Percentiles rank a stretch among this genome's conserved stretches.
Conservation (phyloP, 2,888 invertebrate species). For the Drosophila imparisetae region DNA sequence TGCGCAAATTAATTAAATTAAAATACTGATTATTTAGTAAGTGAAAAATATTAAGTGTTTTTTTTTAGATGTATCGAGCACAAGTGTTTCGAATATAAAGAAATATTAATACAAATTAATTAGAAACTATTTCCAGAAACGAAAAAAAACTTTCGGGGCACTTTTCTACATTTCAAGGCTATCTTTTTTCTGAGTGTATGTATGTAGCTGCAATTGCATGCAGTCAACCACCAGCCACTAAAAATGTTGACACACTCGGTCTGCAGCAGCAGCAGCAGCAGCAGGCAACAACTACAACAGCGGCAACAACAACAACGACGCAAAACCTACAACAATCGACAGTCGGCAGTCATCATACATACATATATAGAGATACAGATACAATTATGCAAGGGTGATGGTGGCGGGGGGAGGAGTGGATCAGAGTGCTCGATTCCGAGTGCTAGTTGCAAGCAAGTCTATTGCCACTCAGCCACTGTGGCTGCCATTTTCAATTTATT, state of each 20-base stretch:
- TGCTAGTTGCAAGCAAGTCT: slow-evolving; percentile 47
- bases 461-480: slow-evolving; percentile 47
- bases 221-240: slow-evolving; percentile 77
- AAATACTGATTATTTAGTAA: not conserved
- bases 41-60: not conserved
- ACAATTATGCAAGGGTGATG: slow-evolving; percentile 27
- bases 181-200: not conserved
- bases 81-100: not conserved
- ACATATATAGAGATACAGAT: slow-evolving; percentile 32
- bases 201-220: slow-evolving; percentile 59
- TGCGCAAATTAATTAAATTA: not conserved
- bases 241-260: slow-evolving; percentile 77
- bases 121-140: not conserved
- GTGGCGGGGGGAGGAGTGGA: not conserved
- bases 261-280: slow-evolving; percentile 31
- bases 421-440: slow-evolving; percentile 21
- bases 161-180: not conserved
- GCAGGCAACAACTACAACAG: slow-evolving; percentile 14
- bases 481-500: slow-evolving; percentile 81
- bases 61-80: not conserved
- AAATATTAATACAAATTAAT: not conserved
- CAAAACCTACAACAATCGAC: slow-evolving; percentile 23
- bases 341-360: slow-evolving; percentile 18
- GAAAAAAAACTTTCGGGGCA: not conserved
- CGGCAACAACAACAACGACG: slow-evolving; percentile 10